A percentile compares a stretch with the other conserved stretches of the same genome.
phyloP scores from a whole-genome alignment of 2,113 vertebrate genomes.

The Eonycteris spelaea region DNA sequence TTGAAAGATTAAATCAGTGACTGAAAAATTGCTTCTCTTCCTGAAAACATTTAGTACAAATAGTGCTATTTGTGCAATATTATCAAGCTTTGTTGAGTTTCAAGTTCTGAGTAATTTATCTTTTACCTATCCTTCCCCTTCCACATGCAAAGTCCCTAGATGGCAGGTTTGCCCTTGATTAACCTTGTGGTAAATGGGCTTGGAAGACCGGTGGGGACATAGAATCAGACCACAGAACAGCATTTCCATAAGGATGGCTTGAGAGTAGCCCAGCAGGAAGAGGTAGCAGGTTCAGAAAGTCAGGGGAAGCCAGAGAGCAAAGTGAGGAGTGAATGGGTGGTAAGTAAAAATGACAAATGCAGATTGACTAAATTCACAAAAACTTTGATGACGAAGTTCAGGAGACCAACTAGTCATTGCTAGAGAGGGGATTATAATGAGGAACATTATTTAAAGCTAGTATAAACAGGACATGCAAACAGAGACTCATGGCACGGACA shows the following conservation, averaged over 20 bases:
- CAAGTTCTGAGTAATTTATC: neutral
- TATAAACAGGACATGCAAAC: too few species aligned
- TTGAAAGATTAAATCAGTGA: conserved; percentile 28
- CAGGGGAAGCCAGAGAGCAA: neutral
- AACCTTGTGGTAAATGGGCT: neutral
- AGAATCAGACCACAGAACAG: neutral
- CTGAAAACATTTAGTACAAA: neutral
- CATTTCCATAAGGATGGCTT: neutral
- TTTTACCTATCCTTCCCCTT: neutral
- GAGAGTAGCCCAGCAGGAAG: neutral
- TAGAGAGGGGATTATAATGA: neutral
- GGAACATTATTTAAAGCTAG: neutral
- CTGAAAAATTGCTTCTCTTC: neutral
- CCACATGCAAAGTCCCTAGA: neutral
- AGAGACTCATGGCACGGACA: too few species aligned
- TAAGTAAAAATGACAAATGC: neutral
- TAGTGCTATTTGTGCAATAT: neutral
- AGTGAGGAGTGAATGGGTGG: neutral
- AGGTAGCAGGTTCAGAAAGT: neutral
- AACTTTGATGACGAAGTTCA: neutral
- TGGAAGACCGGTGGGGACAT: neutral
- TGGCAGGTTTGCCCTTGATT: neutral
- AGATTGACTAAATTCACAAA: neutral
- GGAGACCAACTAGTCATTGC: neutral
- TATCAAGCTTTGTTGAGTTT: neutral